Evolutionary conservation across 2,113 vertebrate genomes (phyloP).

Genomic region (Pluvialis apricaria): DNA sequence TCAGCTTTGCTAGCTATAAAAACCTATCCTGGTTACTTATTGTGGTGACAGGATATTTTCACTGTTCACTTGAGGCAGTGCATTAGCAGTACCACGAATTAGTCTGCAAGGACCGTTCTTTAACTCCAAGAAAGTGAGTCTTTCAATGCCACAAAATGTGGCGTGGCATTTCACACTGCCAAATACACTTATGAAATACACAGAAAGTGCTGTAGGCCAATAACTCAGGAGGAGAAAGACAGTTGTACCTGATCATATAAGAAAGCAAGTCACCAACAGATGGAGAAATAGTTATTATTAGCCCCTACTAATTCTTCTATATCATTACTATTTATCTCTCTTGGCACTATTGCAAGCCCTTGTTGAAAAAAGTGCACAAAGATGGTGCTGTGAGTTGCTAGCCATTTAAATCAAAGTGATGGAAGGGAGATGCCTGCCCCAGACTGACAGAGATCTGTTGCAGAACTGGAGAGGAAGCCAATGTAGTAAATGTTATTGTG

Average conservation of each 20-base stretch:
- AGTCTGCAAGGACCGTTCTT: neutral
- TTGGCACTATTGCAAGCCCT: neutral
- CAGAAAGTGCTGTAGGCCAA: neutral
- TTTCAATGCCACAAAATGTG: neutral
- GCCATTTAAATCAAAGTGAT: neutral
- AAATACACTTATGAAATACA: fast-evolving
- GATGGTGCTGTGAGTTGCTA: neutral
- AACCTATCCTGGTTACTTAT: neutral
- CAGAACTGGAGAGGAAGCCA: neutral
- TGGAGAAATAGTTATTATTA: neutral
- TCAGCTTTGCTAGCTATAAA: neutral
- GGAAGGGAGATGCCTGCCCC: neutral
- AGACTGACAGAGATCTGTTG: neutral
- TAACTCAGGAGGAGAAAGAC: neutral
- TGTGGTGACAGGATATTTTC: neutral
- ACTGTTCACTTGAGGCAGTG: neutral
- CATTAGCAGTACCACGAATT: neutral
- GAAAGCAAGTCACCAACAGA: neutral
- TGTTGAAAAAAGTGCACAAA: neutral
- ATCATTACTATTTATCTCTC: neutral
- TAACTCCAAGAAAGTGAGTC: neutral
- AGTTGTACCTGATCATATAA: neutral
- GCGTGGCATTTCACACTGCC: neutral
- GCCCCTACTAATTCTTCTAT: neutral
- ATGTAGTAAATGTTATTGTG: neutral